Base-by-base conservation (phyloP, 2,888 invertebrate species). In the Linnaemya vulpina region DNA sequence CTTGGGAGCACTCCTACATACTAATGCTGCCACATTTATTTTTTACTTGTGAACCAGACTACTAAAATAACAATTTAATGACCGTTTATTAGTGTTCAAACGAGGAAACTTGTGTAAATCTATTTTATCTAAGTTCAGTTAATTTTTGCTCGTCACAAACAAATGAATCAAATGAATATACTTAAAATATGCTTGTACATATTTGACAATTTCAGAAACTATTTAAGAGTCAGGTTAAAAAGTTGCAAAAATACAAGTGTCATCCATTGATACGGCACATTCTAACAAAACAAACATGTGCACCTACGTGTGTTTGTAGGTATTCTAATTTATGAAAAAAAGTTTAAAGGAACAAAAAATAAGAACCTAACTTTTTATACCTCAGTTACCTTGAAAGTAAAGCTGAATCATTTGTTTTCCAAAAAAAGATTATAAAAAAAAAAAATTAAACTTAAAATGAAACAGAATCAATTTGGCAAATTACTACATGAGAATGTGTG, bases 331-430 rank as follows among this genome's bases (percentile, higher is more conserved):
- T 70, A 40, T 17, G 49, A 75, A 49, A 60, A 58, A 35, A 30
- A 35, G 15, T 10, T 10, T 49, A 8, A 46, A 20, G 8, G 62
- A 80, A 49, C 10, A 11, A 40, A 58, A n/a, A 43, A 15, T 17
- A 25, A n/a, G 4, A 51, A 35, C 10, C 17, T 5, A 35, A 43
- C 11, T 58, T 46, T 70, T 62, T 35, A 67, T 13, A 30, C 60
- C 68, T 62, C 17, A 1, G 51, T 80, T 84, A 76, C 84, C 84
- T 84, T 84, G 84, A 84, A 71, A 71, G 76, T 80, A 70, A 71
- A 76, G 76, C 84, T 84, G 76, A 84, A 76, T 80, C 80, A 84
- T 80, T 71, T 75, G 43, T 79, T 71, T 84, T 62, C 53, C 40
- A 30, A 22, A 73, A 78, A 55, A 73, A 58, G 46, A 30, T 15